Evolutionary conservation across 53 echinoderm and acorn worm species (phyloP), one percentile per base, ranked within the genome.

Genomic region (Henricia sp.): DNA sequence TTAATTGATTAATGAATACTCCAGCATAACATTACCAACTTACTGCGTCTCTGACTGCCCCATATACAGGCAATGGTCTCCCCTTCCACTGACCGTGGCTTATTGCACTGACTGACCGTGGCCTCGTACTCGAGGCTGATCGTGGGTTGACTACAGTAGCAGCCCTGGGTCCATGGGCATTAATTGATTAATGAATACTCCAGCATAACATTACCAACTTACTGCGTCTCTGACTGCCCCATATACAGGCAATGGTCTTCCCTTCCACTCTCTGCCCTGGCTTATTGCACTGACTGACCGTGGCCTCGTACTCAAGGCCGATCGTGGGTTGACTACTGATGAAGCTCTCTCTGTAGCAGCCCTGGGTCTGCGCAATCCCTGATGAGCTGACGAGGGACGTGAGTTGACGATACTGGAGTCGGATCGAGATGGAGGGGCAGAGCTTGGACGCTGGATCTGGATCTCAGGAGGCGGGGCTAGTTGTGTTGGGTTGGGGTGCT

Each of bases 171-270:
- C n/a, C n/a, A n/a, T n/a, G n/a, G n/a, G n/a, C n/a, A n/a, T n/a
- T n/a, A n/a, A n/a, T n/a, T n/a, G n/a, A n/a, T n/a, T n/a, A n/a
- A n/a, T n/a, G n/a, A n/a, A n/a, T n/a, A n/a, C n/a, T n/a, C n/a
- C n/a, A n/a, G n/a, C n/a, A n/a, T n/a, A n/a, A n/a, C n/a, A 8
- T 17, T 40, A 26, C 2, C 3, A 17, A 71, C 75, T 52, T 67
- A 86, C 86, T 43, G 42, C 41, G 68, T 82, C 51, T 76, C 29
- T 74, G 20, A 57, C 42, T 10, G 46, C 83, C 37, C 93, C 91
- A 78, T 83, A 89, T 25, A 88, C 70, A n/a, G 91, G 91, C 33
- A 96, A 71, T 1, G 96, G 96, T 73, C 96, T 62, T 0, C 96
- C 96, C 46, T 96, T 73, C 96, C 96, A 96, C 53, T 87, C 86